These are phyloP conservation scores for Drosophila elegans DNA, from an alignment of 1,140 invertebrate species.

Conservation along the genomic window DNA sequence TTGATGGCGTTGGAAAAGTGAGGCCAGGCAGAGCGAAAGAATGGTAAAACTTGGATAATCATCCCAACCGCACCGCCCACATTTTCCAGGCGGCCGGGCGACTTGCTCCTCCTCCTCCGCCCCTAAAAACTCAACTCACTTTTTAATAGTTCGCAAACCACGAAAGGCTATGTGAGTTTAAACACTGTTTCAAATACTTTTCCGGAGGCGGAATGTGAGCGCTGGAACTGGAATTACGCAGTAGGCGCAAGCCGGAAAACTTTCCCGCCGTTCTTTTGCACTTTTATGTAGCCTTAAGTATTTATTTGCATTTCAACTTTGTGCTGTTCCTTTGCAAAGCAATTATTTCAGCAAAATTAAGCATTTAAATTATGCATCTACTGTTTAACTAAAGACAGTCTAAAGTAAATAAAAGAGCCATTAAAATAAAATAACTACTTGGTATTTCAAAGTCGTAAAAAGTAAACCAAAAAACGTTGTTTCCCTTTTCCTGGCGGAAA, in stretches of 20 bases:
- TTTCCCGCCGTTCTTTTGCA: conserved; percentile 16
- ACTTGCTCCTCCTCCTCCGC: conserved; percentile 4
- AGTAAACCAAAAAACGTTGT: neutral
- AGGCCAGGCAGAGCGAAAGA: conserved; percentile 22
- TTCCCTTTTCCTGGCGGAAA: neutral
- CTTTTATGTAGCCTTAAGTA: conserved; percentile 38
- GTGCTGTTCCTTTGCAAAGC: conserved; percentile 6
- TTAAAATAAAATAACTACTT: neutral
- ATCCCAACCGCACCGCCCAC: conserved; percentile 27
- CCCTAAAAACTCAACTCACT: conserved; percentile 36
- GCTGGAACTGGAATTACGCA: conserved; percentile 28
- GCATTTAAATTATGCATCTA: conserved; percentile 8
- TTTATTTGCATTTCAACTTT: conserved; percentile 45
- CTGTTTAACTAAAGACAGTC: neutral
- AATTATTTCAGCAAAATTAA: conserved; percentile 36
- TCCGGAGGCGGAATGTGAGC: conserved; percentile 23
- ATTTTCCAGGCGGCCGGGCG: conserved; percentile 18
- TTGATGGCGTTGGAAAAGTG: conserved; percentile 31
- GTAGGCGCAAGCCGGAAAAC: conserved; percentile 35
- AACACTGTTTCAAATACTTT: conserved; percentile 49
- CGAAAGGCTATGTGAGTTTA: conserved; percentile 40
- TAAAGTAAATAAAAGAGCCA: neutral
- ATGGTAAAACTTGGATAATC: conserved; percentile 55
- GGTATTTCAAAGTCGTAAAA: neutral
- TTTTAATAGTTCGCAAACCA: conserved; percentile 50